Evolutionary conservation across 2,888 invertebrate species (phyloP).

Genomic region (Dicyrtomina minuta): DNA sequence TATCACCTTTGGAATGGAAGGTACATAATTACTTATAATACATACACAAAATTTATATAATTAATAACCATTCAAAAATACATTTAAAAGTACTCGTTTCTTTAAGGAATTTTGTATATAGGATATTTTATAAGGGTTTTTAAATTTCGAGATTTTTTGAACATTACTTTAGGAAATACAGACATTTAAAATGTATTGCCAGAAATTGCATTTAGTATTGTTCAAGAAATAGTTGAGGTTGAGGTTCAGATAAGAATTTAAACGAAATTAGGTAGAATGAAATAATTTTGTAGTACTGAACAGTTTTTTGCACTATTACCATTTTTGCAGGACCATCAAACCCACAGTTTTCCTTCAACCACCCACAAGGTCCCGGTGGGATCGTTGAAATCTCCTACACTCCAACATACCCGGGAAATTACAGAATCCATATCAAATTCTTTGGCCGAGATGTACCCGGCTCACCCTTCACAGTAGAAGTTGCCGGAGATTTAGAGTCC

Average conservation of each 20-base stretch:
- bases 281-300: neutral
- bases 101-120: too few relatives aligned
- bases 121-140: too few relatives aligned
- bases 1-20: constrained; percentile 52
- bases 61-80: too few relatives aligned
- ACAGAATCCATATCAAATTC: constrained; percentile 50
- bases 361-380: constrained; percentile 45
- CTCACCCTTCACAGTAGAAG: constrained; percentile 48
- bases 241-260: too few relatives aligned
- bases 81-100: too few relatives aligned
- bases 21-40: too few relatives aligned
- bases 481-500: constrained; percentile 42
- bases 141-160: too few relatives aligned
- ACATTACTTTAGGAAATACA: too few relatives aligned
- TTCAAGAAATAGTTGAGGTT: neutral
- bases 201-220: neutral
- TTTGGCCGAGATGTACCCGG: constrained; percentile 50
- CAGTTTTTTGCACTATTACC: neutral
- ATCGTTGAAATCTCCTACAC: constrained; percentile 49
- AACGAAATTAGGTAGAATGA: neutral
- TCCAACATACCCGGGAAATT: constrained; percentile 48
- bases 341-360: constrained; percentile 47
- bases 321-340: constrained; percentile 50
- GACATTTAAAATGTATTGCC: too few relatives aligned
- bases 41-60: too few relatives aligned